A percentile compares a stretch with the other conserved stretches of the same genome.
Evolutionary conservation across 2,797 vertebrate species (phyloP).

Genomic region (Eidolon dupreanum): DNA sequence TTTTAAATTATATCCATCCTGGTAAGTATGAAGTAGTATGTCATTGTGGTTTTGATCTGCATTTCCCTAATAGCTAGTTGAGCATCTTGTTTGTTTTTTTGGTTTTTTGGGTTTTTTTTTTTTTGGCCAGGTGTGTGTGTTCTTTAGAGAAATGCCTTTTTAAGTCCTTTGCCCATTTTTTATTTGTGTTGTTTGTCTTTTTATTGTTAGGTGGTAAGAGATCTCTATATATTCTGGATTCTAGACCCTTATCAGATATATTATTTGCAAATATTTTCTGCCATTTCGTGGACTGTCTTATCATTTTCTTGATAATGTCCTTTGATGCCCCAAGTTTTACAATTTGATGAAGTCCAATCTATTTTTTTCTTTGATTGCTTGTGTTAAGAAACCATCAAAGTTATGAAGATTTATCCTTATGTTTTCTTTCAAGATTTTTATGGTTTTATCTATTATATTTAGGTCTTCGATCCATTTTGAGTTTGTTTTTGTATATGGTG

Average conservation of each 20-base stretch:
- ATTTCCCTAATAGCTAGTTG: not conserved
- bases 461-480: not conserved
- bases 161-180: not conserved
- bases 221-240: not conserved
- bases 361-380: not conserved
- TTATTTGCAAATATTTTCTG: conserved; percentile 42
- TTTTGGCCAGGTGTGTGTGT: not conserved
- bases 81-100: not conserved
- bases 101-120: not conserved
- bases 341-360: not conserved
- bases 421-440: not conserved
- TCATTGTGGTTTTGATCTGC: not conserved
- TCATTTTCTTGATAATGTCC: conserved; percentile 5
- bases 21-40: not conserved
- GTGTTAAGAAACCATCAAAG: not conserved
- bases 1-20: not conserved
- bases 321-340: not conserved
- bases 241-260: not conserved
- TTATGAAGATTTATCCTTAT: not conserved
- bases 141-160: not conserved
- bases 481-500: not conserved
- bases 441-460: not conserved
- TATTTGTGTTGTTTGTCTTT: not conserved
- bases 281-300: not conserved
- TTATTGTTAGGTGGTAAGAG: conserved; percentile 2